phyloP scores from a whole-genome alignment of 2,888 invertebrate genomes.

The Quadroppia sp. region DNA sequence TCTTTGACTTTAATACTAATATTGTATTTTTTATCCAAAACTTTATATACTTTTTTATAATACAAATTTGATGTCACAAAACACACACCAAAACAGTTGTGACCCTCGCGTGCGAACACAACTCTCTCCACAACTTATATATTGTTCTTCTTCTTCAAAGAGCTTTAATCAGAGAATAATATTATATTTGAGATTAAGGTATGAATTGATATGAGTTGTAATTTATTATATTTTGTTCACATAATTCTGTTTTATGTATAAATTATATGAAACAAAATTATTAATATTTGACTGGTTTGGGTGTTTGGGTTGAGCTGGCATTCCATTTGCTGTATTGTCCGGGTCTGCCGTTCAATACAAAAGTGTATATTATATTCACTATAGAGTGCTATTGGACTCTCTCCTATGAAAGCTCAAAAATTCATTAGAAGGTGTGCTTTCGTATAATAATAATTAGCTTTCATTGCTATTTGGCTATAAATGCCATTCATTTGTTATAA shows the following conservation, averaged over 20 bases:
- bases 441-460: neutral
- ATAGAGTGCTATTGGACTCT: neutral
- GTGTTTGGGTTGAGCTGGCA: neutral
- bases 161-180: constrained; percentile 33
- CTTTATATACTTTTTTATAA: neutral
- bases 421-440: constrained; percentile 17
- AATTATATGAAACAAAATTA: neutral
- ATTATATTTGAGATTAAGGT: neutral
- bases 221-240: constrained; percentile 34
- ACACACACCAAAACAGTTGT: constrained; percentile 18
- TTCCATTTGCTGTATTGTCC: neutral
- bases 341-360: neutral
- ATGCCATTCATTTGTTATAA: neutral
- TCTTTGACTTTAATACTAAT: neutral
- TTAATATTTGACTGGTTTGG: neutral
- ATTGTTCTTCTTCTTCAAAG: neutral
- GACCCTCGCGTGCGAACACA: neutral
- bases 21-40: constrained; percentile 11
- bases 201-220: constrained; percentile 17
- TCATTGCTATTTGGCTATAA: neutral
- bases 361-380: neutral
- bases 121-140: neutral
- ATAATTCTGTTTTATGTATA: constrained; percentile 14
- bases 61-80: constrained; percentile 22
- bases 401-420: neutral